phyloP scores from a whole-genome alignment of 1,140 invertebrate genomes.

The Lordiphosa mommai region DNA sequence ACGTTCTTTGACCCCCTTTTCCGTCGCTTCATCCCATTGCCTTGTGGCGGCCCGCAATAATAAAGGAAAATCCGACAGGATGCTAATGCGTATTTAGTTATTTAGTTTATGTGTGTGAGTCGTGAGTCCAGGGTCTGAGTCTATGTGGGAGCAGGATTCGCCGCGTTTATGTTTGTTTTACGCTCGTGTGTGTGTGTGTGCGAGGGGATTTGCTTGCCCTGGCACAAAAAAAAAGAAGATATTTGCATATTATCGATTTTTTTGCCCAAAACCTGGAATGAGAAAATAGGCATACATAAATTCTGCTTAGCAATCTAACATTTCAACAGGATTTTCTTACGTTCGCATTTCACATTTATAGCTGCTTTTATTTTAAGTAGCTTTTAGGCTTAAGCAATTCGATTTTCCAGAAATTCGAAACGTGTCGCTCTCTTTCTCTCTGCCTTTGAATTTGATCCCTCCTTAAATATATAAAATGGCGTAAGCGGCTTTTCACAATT shows the following conservation, averaged over 20 bases:
- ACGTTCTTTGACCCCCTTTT: constrained; percentile 3
- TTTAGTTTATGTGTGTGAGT: constrained; percentile 50
- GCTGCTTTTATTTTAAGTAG: constrained; percentile 46
- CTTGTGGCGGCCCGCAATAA: constrained; percentile 53
- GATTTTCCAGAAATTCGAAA: constrained; percentile 36
- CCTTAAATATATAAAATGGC: constrained; percentile 28
- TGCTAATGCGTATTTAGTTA: constrained; percentile 77
- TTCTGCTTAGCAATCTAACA: constrained; percentile 8
- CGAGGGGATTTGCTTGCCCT: neutral
- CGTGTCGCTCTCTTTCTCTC: constrained; percentile 5
- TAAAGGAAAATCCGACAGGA: constrained; percentile 75
- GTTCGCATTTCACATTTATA: constrained; percentile 45
- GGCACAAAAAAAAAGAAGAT: constrained; percentile 21
- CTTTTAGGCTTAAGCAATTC: constrained; percentile 69
- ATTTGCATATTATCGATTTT: constrained; percentile 76
- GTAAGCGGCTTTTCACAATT: constrained; percentile 69
- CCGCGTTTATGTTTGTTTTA: constrained; percentile 59
- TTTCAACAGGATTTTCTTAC: constrained; percentile 6
- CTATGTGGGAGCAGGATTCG: constrained; percentile 19
- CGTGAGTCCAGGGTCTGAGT: constrained; percentile 1
- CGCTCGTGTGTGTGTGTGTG: constrained; percentile 16
- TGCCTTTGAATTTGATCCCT: constrained; percentile 14
- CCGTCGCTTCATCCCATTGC: constrained; percentile 1
- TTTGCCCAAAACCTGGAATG: constrained; percentile 1
- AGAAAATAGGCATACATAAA: constrained; percentile 18